Conservation (phyloP, 2,888 invertebrate species). For the Trachelus troglodyta region DNA sequence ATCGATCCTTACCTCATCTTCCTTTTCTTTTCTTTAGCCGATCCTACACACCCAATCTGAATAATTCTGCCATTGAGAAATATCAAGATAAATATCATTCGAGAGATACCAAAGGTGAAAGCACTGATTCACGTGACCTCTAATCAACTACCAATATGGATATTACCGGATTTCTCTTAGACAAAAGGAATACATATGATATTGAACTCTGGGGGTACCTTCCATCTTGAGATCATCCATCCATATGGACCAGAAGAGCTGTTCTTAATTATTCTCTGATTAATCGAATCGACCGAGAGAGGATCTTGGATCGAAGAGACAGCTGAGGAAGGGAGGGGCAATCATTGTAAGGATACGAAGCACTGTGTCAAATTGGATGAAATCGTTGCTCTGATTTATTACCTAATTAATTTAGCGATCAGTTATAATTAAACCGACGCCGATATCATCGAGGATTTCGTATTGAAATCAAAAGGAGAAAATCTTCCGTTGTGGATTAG, state of each 20-base stretch:
- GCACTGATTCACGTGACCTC: neutral
- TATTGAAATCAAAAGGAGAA: too few relatives aligned
- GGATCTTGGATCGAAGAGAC: neutral
- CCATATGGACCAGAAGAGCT: neutral
- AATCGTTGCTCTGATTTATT: constrained; percentile 17
- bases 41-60: neutral
- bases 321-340: neutral
- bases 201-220: too few relatives aligned
- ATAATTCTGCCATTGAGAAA: neutral
- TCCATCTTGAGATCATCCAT: neutral
- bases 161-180: neutral
- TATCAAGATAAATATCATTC: neutral
- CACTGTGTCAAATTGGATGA: constrained; percentile 13
- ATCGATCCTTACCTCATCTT: neutral
- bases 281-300: constrained; percentile 8
- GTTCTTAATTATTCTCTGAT: constrained; percentile 17
- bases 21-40: neutral
- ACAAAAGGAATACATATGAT: neutral
- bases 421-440: constrained; percentile 7
- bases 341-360: too few relatives aligned
- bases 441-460: constrained; percentile 13
- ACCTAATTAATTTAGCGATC: constrained; percentile 20
- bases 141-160: neutral
- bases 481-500: too few relatives aligned
- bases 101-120: neutral